Percentiles rank a stretch among this genome's conserved stretches.
phyloP scores from a whole-genome alignment of 2,797 vertebrate species.

The Sebastes steindachneri region DNA sequence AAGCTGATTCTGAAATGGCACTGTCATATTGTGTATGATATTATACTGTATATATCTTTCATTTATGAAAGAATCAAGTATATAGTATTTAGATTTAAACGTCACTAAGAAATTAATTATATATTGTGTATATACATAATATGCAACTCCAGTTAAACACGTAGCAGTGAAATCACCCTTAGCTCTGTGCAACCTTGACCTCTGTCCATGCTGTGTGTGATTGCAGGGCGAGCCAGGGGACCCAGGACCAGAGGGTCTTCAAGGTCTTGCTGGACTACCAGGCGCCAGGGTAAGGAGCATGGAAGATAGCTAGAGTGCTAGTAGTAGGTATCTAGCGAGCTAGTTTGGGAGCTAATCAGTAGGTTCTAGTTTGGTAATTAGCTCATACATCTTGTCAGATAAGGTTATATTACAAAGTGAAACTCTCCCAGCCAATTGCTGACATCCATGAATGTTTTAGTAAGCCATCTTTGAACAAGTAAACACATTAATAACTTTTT shows the following conservation, averaged over 20 bases:
- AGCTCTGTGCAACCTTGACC: background rate
- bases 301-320: background rate
- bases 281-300: slow-evolving; percentile 79
- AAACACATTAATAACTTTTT: background rate
- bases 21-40: too few species aligned
- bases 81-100: too few species aligned
- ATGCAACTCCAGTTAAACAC: background rate
- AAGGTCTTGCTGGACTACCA: slow-evolving; percentile 82
- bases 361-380: background rate
- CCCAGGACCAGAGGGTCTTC: slow-evolving; percentile 78
- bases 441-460: background rate
- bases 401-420: background rate
- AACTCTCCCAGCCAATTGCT: background rate
- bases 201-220: slow-evolving; percentile 1
- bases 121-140: background rate
- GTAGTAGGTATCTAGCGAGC: background rate
- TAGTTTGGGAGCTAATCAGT: background rate
- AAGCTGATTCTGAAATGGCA: background rate
- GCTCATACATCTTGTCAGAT: background rate
- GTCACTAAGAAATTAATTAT: too few species aligned
- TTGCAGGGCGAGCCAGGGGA: slow-evolving; percentile 82
- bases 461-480: background rate
- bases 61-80: too few species aligned
- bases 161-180: background rate
- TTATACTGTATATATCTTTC: too few species aligned